phyloP scores from a whole-genome alignment of 2,888 invertebrate genomes.

The Cremastinae sp. region DNA sequence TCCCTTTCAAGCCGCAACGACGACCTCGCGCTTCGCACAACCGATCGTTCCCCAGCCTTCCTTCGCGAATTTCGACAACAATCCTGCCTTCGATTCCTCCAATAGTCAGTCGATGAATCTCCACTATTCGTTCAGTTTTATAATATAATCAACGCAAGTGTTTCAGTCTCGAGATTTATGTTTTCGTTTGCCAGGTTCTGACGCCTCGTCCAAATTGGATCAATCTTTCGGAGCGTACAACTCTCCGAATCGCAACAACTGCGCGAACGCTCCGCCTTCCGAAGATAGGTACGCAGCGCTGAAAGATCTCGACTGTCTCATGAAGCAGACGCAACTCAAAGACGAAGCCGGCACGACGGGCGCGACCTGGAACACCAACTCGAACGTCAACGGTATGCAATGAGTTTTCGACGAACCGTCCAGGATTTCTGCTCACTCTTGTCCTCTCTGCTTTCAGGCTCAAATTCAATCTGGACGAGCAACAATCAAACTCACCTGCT shows the following conservation, averaged over 20 bases:
- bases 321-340: conserved; percentile 80
- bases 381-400: conserved; percentile 56
- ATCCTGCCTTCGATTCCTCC: conserved; percentile 84
- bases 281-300: conserved; percentile 97
- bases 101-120: conserved; percentile 65
- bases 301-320: conserved; percentile 91
- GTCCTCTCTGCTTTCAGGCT: conserved; percentile 63
- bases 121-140: background rate
- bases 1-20: conserved; percentile 73
- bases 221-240: conserved; percentile 64
- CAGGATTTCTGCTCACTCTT: background rate
- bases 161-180: background rate
- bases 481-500: conserved; percentile 75
- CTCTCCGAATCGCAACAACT: conserved; percentile 72
- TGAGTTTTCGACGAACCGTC: background rate
- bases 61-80: conserved; percentile 89
- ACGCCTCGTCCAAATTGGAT: conserved; percentile 62
- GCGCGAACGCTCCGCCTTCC: conserved; percentile 78
- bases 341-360: conserved; percentile 70
- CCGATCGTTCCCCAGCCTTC: conserved; percentile 79
- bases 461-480: conserved; percentile 72
- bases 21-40: conserved; percentile 74
- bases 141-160: background rate
- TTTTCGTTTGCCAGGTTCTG: conserved; percentile 40
- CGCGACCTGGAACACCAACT: conserved; percentile 72